Conservation (phyloP, 64 coral and sea anemone genomes). For the Astreopora myriophthalma region DNA sequence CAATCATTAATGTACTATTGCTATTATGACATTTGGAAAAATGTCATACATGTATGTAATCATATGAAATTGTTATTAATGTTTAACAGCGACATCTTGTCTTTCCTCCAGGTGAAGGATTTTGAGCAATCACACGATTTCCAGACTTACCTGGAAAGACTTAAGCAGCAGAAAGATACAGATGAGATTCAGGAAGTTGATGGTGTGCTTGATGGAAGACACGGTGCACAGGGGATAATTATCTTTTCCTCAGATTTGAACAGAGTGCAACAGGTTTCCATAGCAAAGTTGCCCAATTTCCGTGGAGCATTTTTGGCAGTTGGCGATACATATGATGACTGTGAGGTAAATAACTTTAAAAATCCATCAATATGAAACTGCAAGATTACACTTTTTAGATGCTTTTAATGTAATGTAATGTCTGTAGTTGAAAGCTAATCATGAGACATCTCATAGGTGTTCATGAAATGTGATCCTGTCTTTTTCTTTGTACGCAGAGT, state of each 20-base stretch:
- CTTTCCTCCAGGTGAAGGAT: not conserved
- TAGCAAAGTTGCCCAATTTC: not conserved
- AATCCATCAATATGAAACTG: not conserved
- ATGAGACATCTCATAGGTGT: too few species aligned
- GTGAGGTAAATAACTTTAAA: not conserved
- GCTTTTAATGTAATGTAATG: too few species aligned
- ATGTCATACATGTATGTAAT: not conserved
- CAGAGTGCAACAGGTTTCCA: not conserved
- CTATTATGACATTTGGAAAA: not conserved
- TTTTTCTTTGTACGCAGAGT: too few species aligned
- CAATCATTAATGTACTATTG: not conserved
- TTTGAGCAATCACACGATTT: conserved; percentile 19
- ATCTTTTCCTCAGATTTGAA: not conserved
- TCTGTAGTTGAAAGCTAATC: too few species aligned
- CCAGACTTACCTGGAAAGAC: not conserved
- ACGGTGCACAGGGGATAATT: not conserved
- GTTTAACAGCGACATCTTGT: not conserved
- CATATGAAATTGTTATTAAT: not conserved
- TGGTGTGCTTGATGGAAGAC: not conserved
- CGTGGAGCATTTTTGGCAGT: conserved; percentile 7
- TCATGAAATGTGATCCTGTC: too few species aligned
- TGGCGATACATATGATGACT: not conserved
- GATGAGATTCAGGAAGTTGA: not conserved
- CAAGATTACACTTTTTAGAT: not conserved
- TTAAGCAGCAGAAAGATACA: not conserved